Base-by-base conservation (phyloP, 2,113 vertebrate genomes). In the Chaenogobius annularis region DNA sequence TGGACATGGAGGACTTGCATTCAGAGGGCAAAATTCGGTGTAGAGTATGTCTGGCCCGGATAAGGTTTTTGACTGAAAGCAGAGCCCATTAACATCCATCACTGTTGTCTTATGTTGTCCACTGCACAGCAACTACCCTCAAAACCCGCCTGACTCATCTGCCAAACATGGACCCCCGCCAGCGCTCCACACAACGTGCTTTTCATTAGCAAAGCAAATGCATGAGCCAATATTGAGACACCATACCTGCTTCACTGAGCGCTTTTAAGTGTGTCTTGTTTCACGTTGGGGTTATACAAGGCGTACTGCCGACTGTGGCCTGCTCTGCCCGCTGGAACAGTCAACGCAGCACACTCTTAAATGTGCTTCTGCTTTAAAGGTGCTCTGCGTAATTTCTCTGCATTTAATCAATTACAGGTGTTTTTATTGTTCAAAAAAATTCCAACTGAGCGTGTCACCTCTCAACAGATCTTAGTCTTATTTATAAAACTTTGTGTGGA, bases 31-130 rank as follows among this genome's bases (percentile, higher is more conserved):
- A 69, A 72, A 70, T 73, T 77, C 78, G 70, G 68, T 79, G 48
- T 22, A 44, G 71, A 80, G 80, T 82, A 83, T 79, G 46, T 79
- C 73, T 84, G 84, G 73, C 85, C 78, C 59, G 46, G 79, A 81
- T 69, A 72, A 85, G 72, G 86, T 72, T 77, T 84, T 86, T 83
- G 81, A 74, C 72, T 68, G 58, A 77, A 56, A 82, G 68, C 13
- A 58, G 73, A 82, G 83, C 73, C 85, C 79, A 79, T 78, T 79
- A 66, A 75, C 88, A 92, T 91, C 80, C 79, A 91, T 93, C 87
- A 89, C 73, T 63, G 14, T 79, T 70, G 75, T 69, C 67, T 84
- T 65, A 66, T 79, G 73, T 84, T 81, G 73, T 86, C 82, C 56
- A 83, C 76, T 85, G 74, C 79, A 69, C 80, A 80, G 73, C 70